Evolutionary conservation across 2,888 invertebrate species (phyloP), one percentile per base, ranked within the genome.

Genomic region (Corythucha ciliata): DNA sequence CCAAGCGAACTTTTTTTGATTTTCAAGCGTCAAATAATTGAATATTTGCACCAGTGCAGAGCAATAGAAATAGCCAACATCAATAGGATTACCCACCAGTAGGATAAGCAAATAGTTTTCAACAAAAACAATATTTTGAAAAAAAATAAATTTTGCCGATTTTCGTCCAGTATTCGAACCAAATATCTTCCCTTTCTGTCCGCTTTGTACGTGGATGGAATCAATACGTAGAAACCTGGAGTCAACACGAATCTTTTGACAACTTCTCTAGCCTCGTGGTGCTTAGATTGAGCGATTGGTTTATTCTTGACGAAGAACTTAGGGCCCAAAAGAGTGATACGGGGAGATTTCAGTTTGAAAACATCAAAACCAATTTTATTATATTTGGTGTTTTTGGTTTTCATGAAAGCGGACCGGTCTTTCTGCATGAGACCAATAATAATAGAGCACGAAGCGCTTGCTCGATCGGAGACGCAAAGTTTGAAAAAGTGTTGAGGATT

Each of bases 131-230:
- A n/a, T n/a, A n/a, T n/a, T n/a, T n/a, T n/a, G n/a, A n/a, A n/a
- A n/a, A n/a, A n/a, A n/a, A n/a, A n/a, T n/a, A n/a, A n/a, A n/a
- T n/a, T n/a, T n/a, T n/a, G n/a, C n/a, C 39, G 20, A 22, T 39
- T 18, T 39, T 7, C 41, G 8, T 14, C 27, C 16, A 41, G 6
- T 25, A 41, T 41, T 22, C 41, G 41, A 12, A 41, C 26, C 14
- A 41, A 3, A 18, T 41, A 41, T 2, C 16, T 10, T 22, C 41
- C 41, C 16, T n/a, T 2, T 2, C 41, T 20, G n/a, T 14, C 41
- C 4, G 24, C 5, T 41, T 41, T 41, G 25, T n/a, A n/a, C n/a
- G 41, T 41, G 26, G 26, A 41, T 12, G 41, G 41, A 7, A 41
- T 27, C 2, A 41, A 25, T 18, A 41, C 4, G 26, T 41, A 41